These are phyloP conservation scores for Rhinophrynus dorsalis DNA, from an alignment of 2,797 vertebrate species.

Conservation along the genomic window DNA sequence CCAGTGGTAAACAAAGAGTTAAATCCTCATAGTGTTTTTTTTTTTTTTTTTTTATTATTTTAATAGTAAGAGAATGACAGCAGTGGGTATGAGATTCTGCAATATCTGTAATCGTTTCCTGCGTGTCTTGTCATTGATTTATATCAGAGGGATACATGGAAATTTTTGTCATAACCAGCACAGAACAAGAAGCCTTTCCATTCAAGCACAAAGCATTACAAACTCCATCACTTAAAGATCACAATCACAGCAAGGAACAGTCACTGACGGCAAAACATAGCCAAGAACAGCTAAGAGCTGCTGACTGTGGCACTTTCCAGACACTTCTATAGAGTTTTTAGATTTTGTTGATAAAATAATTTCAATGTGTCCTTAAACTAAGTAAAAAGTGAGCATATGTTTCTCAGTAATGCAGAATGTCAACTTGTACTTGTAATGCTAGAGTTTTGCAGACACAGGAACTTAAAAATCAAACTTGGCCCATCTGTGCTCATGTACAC, in stretches of 20 bases:
- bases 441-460: background rate
- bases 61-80: background rate
- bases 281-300: background rate
- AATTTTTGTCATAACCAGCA: background rate
- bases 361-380: background rate
- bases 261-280: background rate
- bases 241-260: background rate
- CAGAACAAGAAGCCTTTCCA: slow-evolving; percentile 1
- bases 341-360: background rate
- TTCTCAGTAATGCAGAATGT: slow-evolving; percentile 25
- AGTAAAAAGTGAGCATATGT: slow-evolving; percentile 20
- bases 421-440: slow-evolving; percentile 13
- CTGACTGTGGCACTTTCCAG: background rate
- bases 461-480: background rate
- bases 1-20: too few relatives aligned
- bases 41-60: background rate
- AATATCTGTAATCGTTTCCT: background rate
- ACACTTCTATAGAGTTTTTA: background rate
- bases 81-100: background rate
- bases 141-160: slow-evolving; percentile 6
- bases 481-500: slow-evolving; percentile 18
- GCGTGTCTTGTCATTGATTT: background rate
- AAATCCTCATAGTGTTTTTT: too few relatives aligned
- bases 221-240: slow-evolving; percentile 23
- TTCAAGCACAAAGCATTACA: background rate